Evolutionary conservation across 2,113 vertebrate genomes (phyloP).

Genomic region (Lates calcarifer): DNA sequence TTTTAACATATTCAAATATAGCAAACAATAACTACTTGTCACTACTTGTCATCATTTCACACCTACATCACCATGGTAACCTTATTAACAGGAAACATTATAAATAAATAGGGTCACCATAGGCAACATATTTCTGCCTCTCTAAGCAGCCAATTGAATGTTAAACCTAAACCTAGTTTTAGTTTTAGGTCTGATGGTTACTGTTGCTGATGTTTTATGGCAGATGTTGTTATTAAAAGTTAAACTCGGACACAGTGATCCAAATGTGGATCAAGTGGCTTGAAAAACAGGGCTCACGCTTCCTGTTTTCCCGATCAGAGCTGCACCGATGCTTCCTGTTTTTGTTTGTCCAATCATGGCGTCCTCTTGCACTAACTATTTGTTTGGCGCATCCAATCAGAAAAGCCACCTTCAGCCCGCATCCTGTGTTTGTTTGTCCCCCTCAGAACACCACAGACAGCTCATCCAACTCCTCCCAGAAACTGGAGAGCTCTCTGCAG

Average conservation of each 20-base stretch:
- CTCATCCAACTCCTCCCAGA: slow-evolving; percentile 87
- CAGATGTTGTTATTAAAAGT: slow-evolving; percentile 41
- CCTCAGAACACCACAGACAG: slow-evolving; percentile 86
- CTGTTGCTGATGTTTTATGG: not conserved
- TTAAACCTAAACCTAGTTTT: not conserved
- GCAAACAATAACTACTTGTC: not conserved
- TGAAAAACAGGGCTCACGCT: slow-evolving; percentile 49
- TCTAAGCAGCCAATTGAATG: not conserved
- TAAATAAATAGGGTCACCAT: not conserved
- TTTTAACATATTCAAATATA: not conserved
- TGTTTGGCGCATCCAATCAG: slow-evolving; percentile 65
- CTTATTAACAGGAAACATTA: not conserved
- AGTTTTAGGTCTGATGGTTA: not conserved
- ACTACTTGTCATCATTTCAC: no score
- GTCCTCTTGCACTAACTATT: slow-evolving; percentile 46
- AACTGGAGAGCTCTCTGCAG: slow-evolving; percentile 84
- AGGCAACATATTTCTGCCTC: not conserved
- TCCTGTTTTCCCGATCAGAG: slow-evolving; percentile 78
- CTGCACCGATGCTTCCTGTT: slow-evolving; percentile 71
- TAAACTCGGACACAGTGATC: slow-evolving; percentile 8
- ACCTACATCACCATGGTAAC: not conserved
- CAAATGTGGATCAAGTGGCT: slow-evolving; percentile 39
- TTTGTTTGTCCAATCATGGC: slow-evolving; percentile 77
- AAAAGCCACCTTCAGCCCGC: slow-evolving; percentile 43
- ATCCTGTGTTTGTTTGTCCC: slow-evolving; percentile 82